Conservation (phyloP, 1,140 invertebrate species). For the Daktulosphaira vitifoliae region DNA sequence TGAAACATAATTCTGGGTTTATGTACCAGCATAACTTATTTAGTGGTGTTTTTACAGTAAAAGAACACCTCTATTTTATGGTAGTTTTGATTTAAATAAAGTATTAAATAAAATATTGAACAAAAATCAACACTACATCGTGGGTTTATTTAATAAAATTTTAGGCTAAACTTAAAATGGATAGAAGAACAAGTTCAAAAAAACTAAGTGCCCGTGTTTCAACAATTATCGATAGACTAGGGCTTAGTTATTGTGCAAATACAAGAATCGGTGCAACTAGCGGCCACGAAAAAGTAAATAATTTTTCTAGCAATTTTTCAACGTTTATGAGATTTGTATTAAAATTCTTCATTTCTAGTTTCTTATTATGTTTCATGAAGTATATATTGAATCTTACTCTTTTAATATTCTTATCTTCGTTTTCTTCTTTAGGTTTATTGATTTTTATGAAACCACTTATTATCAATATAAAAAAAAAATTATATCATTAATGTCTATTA, state of each 20-base stretch:
- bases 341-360: neutral
- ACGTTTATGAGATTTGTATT: too few species aligned
- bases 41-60: slow-evolving; percentile 73
- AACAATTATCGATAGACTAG: slow-evolving; percentile 60
- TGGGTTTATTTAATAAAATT: neutral
- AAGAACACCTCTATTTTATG: slow-evolving; percentile 84
- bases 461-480: too few species aligned
- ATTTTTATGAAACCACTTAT: too few species aligned
- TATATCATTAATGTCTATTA: too few species aligned
- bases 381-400: too few species aligned
- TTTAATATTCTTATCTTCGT: slow-evolving; percentile 16
- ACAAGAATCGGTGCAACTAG: slow-evolving; percentile 60
- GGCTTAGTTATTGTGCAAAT: slow-evolving; percentile 58
- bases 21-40: slow-evolving; percentile 93
- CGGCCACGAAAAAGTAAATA: slow-evolving; percentile 23
- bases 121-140: neutral
- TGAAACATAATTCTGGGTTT: slow-evolving; percentile 77
- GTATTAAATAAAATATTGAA: neutral
- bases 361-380: too few species aligned
- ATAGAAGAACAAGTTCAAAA: slow-evolving; percentile 51
- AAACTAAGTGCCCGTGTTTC: slow-evolving; percentile 58
- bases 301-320: too few species aligned
- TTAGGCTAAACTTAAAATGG: slow-evolving; percentile 71
- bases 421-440: too few species aligned
- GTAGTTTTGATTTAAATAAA: slow-evolving; percentile 45